Conservation (phyloP, 2,888 invertebrate species). For the Corbicula japonica region DNA sequence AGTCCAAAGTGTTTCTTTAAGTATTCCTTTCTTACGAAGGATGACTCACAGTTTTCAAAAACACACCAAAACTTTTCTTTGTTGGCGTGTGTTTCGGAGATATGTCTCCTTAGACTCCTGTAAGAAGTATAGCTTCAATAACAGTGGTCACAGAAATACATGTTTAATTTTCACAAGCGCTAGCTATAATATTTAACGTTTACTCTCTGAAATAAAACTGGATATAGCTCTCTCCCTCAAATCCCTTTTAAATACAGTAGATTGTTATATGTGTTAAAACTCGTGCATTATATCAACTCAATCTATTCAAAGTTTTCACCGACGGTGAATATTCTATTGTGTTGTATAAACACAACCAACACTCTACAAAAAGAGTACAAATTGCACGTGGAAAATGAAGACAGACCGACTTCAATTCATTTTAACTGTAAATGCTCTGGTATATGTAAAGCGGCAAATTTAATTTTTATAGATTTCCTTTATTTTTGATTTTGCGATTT, state of each 20-base stretch:
- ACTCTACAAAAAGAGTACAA: neutral
- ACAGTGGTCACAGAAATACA: neutral
- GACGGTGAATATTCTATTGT: conserved; percentile 2
- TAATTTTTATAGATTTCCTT: neutral
- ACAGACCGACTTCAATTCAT: too few species aligned
- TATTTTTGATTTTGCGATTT: neutral
- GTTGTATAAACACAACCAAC: neutral
- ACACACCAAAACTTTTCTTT: neutral
- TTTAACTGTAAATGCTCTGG: too few species aligned
- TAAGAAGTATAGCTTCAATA: neutral
- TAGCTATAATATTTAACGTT: too few species aligned
- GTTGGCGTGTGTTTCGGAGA: neutral
- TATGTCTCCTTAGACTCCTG: conserved; percentile 5
- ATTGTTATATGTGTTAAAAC: neutral
- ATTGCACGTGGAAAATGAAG: neutral
- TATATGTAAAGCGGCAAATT: neutral
- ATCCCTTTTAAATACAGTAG: too few species aligned
- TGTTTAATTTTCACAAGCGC: too few species aligned
- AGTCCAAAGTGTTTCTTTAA: neutral
- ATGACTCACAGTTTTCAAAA: neutral
- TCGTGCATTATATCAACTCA: neutral
- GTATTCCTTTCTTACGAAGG: neutral
- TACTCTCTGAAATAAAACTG: too few species aligned
- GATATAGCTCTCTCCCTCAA: too few species aligned
- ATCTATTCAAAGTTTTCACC: conserved; percentile 1